Conservation (phyloP, 35 echinoderm and acorn worm species). For the Holothuria glaberrima region DNA sequence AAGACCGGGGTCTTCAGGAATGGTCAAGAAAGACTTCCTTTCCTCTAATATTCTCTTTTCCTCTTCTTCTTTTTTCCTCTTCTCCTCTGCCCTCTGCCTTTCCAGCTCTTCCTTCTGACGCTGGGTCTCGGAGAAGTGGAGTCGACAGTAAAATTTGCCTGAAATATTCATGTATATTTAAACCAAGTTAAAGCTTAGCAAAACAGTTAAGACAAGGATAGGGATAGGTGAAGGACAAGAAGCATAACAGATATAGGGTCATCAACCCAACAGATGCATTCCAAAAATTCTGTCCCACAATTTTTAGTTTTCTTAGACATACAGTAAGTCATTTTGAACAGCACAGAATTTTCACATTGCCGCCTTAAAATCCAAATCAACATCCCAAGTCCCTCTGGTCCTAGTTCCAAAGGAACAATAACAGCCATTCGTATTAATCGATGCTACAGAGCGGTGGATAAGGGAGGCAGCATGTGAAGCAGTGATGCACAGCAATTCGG, state of each 20-base stretch:
- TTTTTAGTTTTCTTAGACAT: neutral
- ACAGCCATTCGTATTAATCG: no score
- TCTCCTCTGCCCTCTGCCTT: neutral
- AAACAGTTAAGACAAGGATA: neutral
- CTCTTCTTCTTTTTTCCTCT: conserved; percentile 21
- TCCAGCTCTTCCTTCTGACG: conserved; percentile 14
- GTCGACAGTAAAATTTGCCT: conserved; percentile 77
- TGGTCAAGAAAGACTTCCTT: conserved; percentile 38
- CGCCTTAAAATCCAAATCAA: no score
- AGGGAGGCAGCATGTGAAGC: no score
- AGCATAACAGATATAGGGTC: no score
- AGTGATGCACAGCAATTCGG: no score
- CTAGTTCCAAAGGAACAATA: no score
- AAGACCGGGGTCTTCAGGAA: conserved; percentile 30
- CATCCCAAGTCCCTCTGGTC: no score
- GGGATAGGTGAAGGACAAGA: neutral
- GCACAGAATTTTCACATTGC: no score
- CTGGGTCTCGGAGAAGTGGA: conserved; percentile 50
- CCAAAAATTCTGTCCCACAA: neutral
- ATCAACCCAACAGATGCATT: neutral
- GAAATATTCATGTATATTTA: neutral
- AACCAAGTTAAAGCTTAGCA: neutral
- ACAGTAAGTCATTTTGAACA: neutral
- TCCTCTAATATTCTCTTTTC: conserved; percentile 19
- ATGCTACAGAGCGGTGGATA: no score